Percentiles rank a stretch among this genome's conserved stretches.
These are phyloP conservation scores for Poecile montanus DNA, from an alignment of 2,797 vertebrate species.

Conservation along the genomic window DNA sequence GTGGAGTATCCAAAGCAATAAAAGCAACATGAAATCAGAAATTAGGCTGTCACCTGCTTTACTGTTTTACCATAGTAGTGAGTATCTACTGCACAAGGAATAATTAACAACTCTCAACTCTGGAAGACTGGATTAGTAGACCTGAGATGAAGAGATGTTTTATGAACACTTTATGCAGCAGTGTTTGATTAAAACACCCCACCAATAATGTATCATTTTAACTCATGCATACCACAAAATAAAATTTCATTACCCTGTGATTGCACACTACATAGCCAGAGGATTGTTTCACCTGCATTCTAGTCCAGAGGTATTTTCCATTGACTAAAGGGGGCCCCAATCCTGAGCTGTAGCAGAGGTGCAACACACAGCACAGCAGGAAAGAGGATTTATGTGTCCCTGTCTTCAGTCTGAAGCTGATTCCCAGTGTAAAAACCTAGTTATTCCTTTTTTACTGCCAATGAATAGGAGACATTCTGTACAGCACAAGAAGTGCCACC, in stretches of 20 bases:
- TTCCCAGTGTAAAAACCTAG: not conserved
- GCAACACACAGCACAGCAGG: not conserved
- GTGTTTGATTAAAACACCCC: not conserved
- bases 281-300: not conserved
- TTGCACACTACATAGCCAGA: not conserved
- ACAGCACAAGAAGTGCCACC: not conserved
- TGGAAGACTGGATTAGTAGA: not conserved
- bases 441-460: not conserved
- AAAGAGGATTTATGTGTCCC: accelerated
- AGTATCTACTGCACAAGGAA: not conserved
- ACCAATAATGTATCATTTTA: not conserved
- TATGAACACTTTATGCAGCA: not conserved
- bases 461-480: not conserved
- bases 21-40: not conserved
- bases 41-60: not conserved
- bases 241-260: not conserved
- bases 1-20: not conserved
- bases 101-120: not conserved
- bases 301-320: not conserved
- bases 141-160: not conserved
- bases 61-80: not conserved
- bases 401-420: not conserved
- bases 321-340: accelerated
- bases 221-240: not conserved
- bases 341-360: not conserved